phyloP scores from a whole-genome alignment of 2,888 invertebrate genomes.

The Synergus gifuensis region DNA sequence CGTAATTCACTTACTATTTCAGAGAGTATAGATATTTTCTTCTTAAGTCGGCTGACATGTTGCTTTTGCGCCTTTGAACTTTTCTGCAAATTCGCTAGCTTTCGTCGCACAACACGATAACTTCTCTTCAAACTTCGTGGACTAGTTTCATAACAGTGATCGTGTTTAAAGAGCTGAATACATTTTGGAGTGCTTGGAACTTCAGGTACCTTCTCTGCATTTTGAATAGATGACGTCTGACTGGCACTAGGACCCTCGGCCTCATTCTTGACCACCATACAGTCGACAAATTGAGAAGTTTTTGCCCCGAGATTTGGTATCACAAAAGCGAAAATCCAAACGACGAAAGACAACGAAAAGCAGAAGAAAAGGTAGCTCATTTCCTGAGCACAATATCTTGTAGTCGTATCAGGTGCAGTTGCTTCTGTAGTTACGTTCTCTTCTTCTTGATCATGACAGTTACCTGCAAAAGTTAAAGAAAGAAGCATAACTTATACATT shows the following conservation, averaged over 20 bases:
- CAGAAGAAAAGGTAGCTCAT: neutral
- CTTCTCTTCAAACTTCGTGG: neutral
- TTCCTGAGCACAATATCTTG: neutral
- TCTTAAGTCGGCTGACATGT: slow-evolving; percentile 28
- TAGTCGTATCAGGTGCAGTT: neutral
- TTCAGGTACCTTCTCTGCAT: neutral
- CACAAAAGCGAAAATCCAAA: neutral
- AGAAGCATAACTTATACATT: neutral
- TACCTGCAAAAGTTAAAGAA: neutral
- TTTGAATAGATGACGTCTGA: neutral
- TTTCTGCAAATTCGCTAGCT: neutral
- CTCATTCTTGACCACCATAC: neutral
- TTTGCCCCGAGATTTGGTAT: neutral
- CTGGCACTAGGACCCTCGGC: neutral
- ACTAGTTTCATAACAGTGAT: neutral
- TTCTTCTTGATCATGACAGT: neutral
- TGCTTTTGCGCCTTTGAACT: slow-evolving; percentile 15
- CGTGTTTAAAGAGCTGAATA: neutral
- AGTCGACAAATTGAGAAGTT: neutral
- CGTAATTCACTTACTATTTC: slow-evolving; percentile 43
- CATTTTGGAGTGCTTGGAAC: neutral
- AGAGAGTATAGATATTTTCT: slow-evolving; percentile 32
- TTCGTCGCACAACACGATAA: neutral
- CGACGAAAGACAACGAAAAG: neutral
- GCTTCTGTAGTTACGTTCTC: neutral